These are phyloP conservation scores for Chloroclystis v-ata DNA, from an alignment of 2,888 invertebrate species.

Conservation along the genomic window DNA sequence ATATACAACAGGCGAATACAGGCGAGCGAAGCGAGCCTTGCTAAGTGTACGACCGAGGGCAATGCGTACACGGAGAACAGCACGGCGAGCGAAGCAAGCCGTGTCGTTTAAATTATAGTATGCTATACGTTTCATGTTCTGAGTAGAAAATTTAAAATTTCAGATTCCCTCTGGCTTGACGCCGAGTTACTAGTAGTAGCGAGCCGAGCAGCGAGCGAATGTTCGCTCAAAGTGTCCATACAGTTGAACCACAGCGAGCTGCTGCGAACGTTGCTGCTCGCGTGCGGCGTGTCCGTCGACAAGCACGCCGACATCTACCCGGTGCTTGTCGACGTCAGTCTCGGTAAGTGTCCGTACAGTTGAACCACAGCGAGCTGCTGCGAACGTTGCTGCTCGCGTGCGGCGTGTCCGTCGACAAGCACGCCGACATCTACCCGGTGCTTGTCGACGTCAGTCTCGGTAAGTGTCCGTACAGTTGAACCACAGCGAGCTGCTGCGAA, in stretches of 20 bases:
- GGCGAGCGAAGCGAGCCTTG: no score
- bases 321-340: conserved; percentile 58
- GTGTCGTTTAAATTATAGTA: no score
- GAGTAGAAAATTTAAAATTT: no score
- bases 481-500: conserved; percentile 86
- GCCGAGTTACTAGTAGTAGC: conserved; percentile 90
- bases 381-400: conserved; percentile 87
- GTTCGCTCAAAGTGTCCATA: conserved; percentile 80
- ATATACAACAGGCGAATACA: no score
- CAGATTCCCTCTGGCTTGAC: conserved; percentile 85
- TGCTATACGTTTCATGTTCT: no score
- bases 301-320: conserved; percentile 66
- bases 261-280: conserved; percentile 85
- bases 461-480: conserved; percentile 78
- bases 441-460: conserved; percentile 61
- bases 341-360: conserved; percentile 59
- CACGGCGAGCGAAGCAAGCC: no score
- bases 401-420: conserved; percentile 84
- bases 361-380: conserved; percentile 89
- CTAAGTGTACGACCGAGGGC: no score
- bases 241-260: conserved; percentile 89
- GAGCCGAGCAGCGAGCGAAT: conserved; percentile 68
- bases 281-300: conserved; percentile 87
- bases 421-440: conserved; percentile 55
- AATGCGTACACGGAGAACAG: no score